These are phyloP conservation scores for Proctacanthus coquilletti DNA, from an alignment of 1,140 invertebrate genomes.

Conservation along the genomic window DNA sequence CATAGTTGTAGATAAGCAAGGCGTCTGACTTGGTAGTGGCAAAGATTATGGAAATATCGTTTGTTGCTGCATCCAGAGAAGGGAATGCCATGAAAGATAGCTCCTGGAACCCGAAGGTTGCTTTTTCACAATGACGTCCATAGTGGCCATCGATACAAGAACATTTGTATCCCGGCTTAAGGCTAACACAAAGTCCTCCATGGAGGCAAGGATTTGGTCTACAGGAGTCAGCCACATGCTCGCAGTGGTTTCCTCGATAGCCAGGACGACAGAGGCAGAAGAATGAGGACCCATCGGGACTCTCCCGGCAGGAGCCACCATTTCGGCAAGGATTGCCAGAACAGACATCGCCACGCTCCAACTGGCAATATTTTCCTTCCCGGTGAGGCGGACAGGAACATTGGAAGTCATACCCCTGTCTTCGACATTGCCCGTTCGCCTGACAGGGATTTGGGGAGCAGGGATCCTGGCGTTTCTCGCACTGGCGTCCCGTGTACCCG, in stretches of 20 bases:
- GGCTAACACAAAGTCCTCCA: conserved; percentile 67
- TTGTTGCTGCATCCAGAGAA: conserved; percentile 66
- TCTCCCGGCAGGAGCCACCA: conserved; percentile 77
- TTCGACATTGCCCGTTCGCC: conserved; percentile 61
- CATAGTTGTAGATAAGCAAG: conserved; percentile 80
- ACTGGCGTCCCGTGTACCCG: conserved; percentile 60
- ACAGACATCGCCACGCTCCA: conserved; percentile 67
- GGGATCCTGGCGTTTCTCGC: conserved; percentile 73
- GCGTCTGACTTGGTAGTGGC: conserved; percentile 77
- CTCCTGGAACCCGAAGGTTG: conserved; percentile 76
- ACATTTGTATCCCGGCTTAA: conserved; percentile 73
- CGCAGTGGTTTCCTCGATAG: conserved; percentile 76
- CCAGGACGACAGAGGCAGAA: conserved; percentile 81
- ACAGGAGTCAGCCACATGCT: conserved; percentile 71
- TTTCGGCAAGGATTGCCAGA: conserved; percentile 72
- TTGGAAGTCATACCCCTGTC: conserved; percentile 65
- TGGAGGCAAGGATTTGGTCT: conserved; percentile 78
- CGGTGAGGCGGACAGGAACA: conserved; percentile 61
- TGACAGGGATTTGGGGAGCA: conserved; percentile 83
- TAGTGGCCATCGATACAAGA: conserved; percentile 75
- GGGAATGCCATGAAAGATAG: conserved; percentile 81
- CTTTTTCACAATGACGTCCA: conserved; percentile 77
- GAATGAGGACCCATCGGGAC: conserved; percentile 68
- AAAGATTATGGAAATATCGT: conserved; percentile 82
- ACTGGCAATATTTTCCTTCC: conserved; percentile 71